phyloP scores from a whole-genome alignment of 2,888 invertebrate species.

The Lepidocyrtinus sp. region DNA sequence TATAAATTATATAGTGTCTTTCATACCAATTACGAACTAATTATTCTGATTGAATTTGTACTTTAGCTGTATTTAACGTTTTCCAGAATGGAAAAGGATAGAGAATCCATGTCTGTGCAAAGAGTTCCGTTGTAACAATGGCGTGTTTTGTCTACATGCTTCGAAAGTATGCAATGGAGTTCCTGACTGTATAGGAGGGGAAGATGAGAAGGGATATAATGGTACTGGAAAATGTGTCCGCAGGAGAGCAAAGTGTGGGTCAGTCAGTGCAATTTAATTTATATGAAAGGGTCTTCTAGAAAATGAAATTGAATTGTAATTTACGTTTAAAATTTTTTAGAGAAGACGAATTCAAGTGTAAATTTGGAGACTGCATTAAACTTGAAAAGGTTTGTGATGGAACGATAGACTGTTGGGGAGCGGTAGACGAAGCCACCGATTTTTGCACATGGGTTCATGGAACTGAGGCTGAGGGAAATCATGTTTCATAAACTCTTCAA shows the following conservation, averaged over 20 bases:
- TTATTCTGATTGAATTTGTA: not conserved
- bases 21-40: not conserved
- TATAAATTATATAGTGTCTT: not conserved
- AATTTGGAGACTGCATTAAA: slow-evolving; percentile 67
- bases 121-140: slow-evolving; percentile 65
- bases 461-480: slow-evolving; percentile 6
- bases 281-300: not conserved
- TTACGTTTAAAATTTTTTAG: slow-evolving; percentile 23
- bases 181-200: slow-evolving; percentile 63
- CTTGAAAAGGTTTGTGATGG: slow-evolving; percentile 65
- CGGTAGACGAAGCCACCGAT: slow-evolving; percentile 66
- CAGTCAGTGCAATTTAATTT: slow-evolving; percentile 15
- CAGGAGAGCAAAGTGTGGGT: slow-evolving; percentile 58
- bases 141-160: slow-evolving; percentile 59
- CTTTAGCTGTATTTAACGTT: too few relatives aligned
- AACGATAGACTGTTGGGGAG: slow-evolving; percentile 67
- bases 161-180: slow-evolving; percentile 63
- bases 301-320: not conserved
- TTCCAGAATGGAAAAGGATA: slow-evolving; percentile 60
- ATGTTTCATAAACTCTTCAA: too few relatives aligned
- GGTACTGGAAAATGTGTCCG: slow-evolving; percentile 57
- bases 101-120: slow-evolving; percentile 66
- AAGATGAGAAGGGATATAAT: slow-evolving; percentile 52
- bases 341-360: slow-evolving; percentile 66
- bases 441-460: slow-evolving; percentile 66